Evolutionary conservation across 2,113 vertebrate genomes (phyloP), one percentile per base, ranked within the genome.

Genomic region (Seriola rivoliana): DNA sequence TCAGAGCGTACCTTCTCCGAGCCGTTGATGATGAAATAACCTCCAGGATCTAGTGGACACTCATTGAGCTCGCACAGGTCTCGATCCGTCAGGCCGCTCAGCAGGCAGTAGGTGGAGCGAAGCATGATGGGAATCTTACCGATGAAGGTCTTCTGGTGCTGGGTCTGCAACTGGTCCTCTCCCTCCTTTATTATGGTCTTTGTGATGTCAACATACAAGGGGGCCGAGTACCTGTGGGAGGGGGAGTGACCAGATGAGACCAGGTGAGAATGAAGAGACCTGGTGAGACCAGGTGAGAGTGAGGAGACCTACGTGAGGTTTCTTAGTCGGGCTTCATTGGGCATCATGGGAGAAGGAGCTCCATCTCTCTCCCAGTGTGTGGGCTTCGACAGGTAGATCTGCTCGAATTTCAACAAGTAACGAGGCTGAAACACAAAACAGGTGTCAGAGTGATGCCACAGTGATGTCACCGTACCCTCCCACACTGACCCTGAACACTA

Each of bases 121-220:
- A 99, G 94, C 98, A 99, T 99, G 90, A 99, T 99, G 76, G 98
- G 98, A 89, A 99, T 99, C 85, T 99, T 99, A 17, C 98, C 98
- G 59, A 99, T 99, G 75, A 99, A 99, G 0, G 98, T 99, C 84
- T 99, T 99, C 95, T 99, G 98, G 91, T 99, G 98, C 73, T 99
- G 98, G 0, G 98, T 99, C 92, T 97, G 97, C 75, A 98, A 92
- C 69, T 99, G 98, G 57, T 99, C 98, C 84, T 99, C 98, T 0
- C 98, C 98, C 89, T 99, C 98, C 81, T 99, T 99, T 78, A 99
- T 98, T 89, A 99, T 98, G 16, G 98, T 99, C 92, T 99, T 99
- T 3, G 98, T 99, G 93, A 99, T 99, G 90, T 99, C 98, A 60
- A 99, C 98, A 42, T 99, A 99, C 54, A 99, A 92, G 0, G 98